Percentiles rank a stretch among this genome's conserved stretches.
phyloP scores from a whole-genome alignment of 2,888 invertebrate genomes.

The Argynnis bischoffii region DNA sequence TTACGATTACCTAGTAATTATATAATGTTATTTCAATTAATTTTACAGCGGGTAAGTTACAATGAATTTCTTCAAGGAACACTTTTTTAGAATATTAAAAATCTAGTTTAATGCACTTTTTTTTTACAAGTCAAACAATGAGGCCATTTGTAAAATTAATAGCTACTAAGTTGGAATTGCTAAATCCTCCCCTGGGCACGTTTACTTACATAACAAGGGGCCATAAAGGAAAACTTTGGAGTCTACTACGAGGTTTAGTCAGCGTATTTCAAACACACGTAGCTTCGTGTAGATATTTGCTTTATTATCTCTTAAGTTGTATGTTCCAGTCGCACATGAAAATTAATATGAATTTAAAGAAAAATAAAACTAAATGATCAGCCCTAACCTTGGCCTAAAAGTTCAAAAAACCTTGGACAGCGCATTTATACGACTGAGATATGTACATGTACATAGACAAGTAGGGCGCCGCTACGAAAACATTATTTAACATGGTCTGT shows the following conservation, averaged over 20 bases:
- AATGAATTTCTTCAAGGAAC: too few relatives aligned
- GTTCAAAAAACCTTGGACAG: neutral
- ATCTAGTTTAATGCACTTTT: neutral
- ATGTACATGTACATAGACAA: neutral
- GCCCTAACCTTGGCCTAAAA: conserved; percentile 3
- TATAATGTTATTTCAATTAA: too few relatives aligned
- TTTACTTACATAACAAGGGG: conserved; percentile 50
- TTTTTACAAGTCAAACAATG: conserved; percentile 10
- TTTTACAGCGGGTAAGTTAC: too few relatives aligned
- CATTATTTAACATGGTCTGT: conserved; percentile 58
- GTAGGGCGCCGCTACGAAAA: conserved; percentile 47
- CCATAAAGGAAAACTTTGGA: conserved; percentile 62
- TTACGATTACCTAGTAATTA: too few relatives aligned
- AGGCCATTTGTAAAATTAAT: conserved; percentile 19
- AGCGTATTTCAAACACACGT: conserved; percentile 50
- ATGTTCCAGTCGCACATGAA: neutral
- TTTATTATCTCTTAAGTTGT: too few relatives aligned
- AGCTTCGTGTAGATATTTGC: conserved; percentile 19
- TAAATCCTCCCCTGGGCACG: conserved; percentile 24
- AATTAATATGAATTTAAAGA: neutral
- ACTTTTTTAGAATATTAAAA: too few relatives aligned
- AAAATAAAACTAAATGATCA: neutral
- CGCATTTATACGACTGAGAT: too few relatives aligned
- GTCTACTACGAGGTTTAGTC: conserved; percentile 45
- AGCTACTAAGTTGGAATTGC: conserved; percentile 14